Base-by-base conservation (phyloP, 1,140 invertebrate species). In the Contarinia nasturtii region DNA sequence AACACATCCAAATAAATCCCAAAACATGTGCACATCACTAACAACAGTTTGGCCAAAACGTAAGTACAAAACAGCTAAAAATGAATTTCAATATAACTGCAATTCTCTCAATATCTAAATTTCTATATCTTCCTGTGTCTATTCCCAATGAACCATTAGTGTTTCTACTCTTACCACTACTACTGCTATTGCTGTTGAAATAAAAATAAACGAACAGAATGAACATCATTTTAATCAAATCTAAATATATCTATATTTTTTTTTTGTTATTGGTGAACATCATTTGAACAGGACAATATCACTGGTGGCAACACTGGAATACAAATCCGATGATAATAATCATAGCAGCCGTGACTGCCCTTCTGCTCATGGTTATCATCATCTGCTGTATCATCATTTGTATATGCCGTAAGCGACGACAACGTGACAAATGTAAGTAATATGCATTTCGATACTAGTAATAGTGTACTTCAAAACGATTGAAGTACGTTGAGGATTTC, bases 361-460 rank as follows among this genome's bases (percentile, higher is more conserved):
- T 85, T 34, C 71, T 90, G 43, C 63, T 89, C 42, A 72, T 84
- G 50, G 75, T 86, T 42, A 73, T 88, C 43, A 75, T 89, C 48
- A 77, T 88, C 49, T 85, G 83, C 64, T 76, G 86, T 57, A 76
- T 84, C 52, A 82, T 90, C 56, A 82, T 84, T 56, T 74, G 85
- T 55, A 74, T 87, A 50, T 88, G 84, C 61, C 69, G 80, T 49
- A 71, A 80, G 47, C 83, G 83, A 64, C 70, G 82, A 51, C 77
- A 77, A 46, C 77, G 79, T 54, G 80, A 82, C 57, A 88, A 89
- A 79, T 88, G 85, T 89, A 70, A 86, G 84, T 86, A 56, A n/a
- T n/a, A n/a, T n/a, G n/a, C 19, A 22, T 37, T 43, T 38, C 12
- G 12, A 27, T 27, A 27, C 27, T n/a, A n/a, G 10, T 27, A 27